These are phyloP conservation scores for Chalcis sispes DNA, from an alignment of 2,888 invertebrate genomes.

Conservation along the genomic window DNA sequence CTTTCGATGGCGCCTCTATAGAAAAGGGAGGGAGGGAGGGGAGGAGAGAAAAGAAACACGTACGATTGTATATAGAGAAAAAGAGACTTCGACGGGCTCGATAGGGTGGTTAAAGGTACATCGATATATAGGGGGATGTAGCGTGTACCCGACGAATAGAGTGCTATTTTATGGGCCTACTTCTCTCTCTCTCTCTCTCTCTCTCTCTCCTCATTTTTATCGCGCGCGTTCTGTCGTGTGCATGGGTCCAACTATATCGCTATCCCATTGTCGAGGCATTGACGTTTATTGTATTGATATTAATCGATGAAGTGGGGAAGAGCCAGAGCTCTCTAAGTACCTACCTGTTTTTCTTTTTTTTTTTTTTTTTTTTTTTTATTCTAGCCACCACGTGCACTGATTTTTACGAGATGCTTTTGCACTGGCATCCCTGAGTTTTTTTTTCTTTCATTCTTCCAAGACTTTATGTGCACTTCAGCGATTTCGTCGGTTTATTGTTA, in stretches of 20 bases:
- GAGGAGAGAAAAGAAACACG: background rate
- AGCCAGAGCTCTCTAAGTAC: constrained; percentile 58
- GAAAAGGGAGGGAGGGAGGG: background rate
- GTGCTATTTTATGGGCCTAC: constrained; percentile 65
- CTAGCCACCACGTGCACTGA: constrained; percentile 29
- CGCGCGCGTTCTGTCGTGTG: background rate
- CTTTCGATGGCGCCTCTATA: constrained; percentile 46
- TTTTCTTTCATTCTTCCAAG: background rate
- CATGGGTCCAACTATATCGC: background rate
- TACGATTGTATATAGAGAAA: background rate
- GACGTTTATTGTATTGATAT: constrained; percentile 74
- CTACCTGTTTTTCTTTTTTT: constrained; percentile 66
- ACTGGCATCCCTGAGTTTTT: constrained; percentile 14
- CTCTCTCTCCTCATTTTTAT: too few relatives aligned
- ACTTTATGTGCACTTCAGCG: constrained; percentile 2
- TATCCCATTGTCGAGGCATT: constrained; percentile 57
- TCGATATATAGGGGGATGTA: constrained; percentile 51
- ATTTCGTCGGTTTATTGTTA: constrained; percentile 42
- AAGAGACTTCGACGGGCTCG: constrained; percentile 46
- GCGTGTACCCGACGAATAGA: constrained; percentile 64
- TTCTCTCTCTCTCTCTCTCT: constrained; percentile 56
- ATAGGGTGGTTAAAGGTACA: constrained; percentile 57
- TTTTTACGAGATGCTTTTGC: constrained; percentile 17
- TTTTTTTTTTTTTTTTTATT: too few relatives aligned
- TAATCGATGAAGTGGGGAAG: constrained; percentile 70